phyloP scores from a whole-genome alignment of 2,113 vertebrate genomes.

The Leptobrachium ailaonicum region DNA sequence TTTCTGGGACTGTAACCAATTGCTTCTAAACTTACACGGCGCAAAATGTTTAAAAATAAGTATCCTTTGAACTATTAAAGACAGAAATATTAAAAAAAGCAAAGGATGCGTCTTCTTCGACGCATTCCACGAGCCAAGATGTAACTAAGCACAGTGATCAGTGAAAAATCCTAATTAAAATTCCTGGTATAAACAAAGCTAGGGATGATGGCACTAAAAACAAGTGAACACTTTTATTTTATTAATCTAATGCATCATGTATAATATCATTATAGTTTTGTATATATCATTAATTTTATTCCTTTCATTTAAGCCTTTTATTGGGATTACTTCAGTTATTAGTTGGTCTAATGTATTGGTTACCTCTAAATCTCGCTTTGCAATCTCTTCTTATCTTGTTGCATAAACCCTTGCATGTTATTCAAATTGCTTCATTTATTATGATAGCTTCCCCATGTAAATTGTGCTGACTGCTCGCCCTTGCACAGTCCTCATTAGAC shows the following conservation, averaged over 20 bases:
- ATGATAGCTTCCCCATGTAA: constrained; percentile 99
- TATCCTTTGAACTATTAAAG: constrained; percentile 90
- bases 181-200: constrained; percentile 90
- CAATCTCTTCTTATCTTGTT: constrained; percentile 99
- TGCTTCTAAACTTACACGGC: constrained; percentile 68
- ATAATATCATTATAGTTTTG: constrained; percentile 99
- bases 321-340: constrained; percentile 99
- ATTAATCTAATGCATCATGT: constrained; percentile 99
- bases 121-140: constrained; percentile 87
- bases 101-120: constrained; percentile 86
- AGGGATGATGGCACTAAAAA: constrained; percentile 80
- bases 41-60: constrained; percentile 77
- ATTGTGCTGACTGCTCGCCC: constrained; percentile 99
- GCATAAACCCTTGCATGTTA: constrained; percentile 99
- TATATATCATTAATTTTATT: constrained; percentile 99
- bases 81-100: constrained; percentile 96
- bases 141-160: constrained; percentile 98
- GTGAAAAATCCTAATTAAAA: constrained; percentile 96
- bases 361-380: constrained; percentile 94
- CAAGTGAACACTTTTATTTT: constrained; percentile 92
- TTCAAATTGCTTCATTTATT: constrained; percentile 99
- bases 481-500: constrained; percentile 99
- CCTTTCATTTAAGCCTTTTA: constrained; percentile 99
- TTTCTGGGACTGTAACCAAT: constrained; percentile 65
- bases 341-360: constrained; percentile 99